These are phyloP conservation scores for Cydia amplana DNA, from an alignment of 1,140 invertebrate genomes.

Conservation along the genomic window DNA sequence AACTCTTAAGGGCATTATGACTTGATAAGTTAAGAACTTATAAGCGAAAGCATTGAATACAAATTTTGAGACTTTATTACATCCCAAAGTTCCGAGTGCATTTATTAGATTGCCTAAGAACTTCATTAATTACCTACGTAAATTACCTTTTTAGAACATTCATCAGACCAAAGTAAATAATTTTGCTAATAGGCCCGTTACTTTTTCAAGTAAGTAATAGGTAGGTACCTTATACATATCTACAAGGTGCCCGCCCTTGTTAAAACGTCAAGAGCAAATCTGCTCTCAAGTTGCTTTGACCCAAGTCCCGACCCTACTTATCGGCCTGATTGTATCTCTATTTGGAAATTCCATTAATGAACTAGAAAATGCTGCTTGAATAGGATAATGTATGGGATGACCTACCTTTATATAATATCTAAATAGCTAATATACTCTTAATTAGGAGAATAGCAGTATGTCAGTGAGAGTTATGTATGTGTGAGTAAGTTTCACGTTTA, in stretches of 20 bases:
- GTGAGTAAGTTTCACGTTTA: too few relatives aligned
- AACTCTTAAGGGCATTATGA: slow-evolving; percentile 30
- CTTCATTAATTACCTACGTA: too few relatives aligned
- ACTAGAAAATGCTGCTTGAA: background rate
- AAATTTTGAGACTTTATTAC: background rate
- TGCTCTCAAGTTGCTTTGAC: background rate
- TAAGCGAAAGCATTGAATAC: background rate
- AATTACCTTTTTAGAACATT: background rate
- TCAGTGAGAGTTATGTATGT: too few relatives aligned
- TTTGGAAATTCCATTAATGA: background rate
- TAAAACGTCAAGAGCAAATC: background rate
- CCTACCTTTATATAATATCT: background rate
- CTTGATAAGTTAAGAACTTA: slow-evolving; percentile 8
- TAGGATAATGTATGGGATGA: background rate
- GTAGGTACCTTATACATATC: too few relatives aligned
- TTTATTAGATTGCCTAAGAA: too few relatives aligned
- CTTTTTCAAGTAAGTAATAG: too few relatives aligned
- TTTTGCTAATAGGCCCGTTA: too few relatives aligned
- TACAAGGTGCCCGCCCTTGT: background rate
- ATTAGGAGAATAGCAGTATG: too few relatives aligned
- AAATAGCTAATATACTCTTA: background rate
- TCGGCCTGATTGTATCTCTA: background rate
- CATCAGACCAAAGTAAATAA: background rate
- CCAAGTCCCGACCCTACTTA: background rate
- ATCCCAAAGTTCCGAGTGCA: background rate